phyloP scores from a whole-genome alignment of 2,797 vertebrate species.

The Lacerta viridis region DNA sequence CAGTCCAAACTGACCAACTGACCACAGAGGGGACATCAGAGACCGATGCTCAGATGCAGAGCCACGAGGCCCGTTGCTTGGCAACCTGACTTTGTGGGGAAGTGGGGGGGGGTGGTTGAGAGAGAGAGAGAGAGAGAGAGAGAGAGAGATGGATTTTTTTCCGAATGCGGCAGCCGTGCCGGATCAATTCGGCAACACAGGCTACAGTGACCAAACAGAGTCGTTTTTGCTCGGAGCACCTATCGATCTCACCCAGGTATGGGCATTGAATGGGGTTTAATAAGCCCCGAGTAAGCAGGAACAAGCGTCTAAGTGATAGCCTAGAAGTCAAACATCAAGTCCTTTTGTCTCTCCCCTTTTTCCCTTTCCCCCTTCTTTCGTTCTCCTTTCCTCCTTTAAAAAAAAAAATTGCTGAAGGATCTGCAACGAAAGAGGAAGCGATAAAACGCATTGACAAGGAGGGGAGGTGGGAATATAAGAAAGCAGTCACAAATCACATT shows the following conservation, averaged over 20 bases:
- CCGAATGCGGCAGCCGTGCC: slow-evolving; percentile 77
- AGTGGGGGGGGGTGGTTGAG: slow-evolving; percentile 59
- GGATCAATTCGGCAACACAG: slow-evolving; percentile 83
- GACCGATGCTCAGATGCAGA: slow-evolving; percentile 40
- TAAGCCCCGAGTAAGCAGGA: slow-evolving; percentile 79
- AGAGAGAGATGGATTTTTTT: slow-evolving; percentile 76
- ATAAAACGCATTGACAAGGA: slow-evolving; percentile 52
- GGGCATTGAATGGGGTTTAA: slow-evolving; percentile 83
- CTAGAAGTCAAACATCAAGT: slow-evolving; percentile 77
- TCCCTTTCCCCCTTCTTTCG: slow-evolving; percentile 28
- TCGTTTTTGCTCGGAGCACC: slow-evolving; percentile 81
- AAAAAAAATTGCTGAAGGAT: slow-evolving; percentile 55
- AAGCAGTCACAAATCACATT: too few relatives aligned
- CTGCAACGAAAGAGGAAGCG: slow-evolving; percentile 51
- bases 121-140: slow-evolving; percentile 69
- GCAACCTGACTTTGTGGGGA: slow-evolving; percentile 76
- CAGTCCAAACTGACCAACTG: slow-evolving; percentile 80
- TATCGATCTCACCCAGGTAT: slow-evolving; percentile 84
- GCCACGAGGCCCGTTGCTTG: slow-evolving; percentile 81
- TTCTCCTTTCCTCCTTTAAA: background rate
- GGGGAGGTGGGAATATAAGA: too few relatives aligned
- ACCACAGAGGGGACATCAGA: slow-evolving; percentile 76
- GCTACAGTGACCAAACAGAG: slow-evolving; percentile 80
- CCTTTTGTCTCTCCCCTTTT: slow-evolving; percentile 68
- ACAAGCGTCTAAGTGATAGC: slow-evolving; percentile 79